Conservation (phyloP, 2,113 vertebrate species). For the Cairina moschata region DNA sequence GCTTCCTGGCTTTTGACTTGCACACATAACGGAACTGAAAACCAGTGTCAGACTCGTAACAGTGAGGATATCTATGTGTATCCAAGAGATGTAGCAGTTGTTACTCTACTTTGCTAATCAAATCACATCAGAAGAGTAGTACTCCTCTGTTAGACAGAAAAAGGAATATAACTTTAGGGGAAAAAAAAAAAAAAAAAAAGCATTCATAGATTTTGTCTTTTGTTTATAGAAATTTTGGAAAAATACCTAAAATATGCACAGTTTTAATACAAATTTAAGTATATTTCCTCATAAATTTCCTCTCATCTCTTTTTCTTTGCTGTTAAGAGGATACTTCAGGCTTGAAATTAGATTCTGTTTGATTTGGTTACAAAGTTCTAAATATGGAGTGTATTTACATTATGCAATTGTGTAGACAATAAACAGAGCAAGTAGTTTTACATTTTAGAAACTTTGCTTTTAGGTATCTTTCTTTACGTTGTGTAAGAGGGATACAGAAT, state of each 20-base stretch:
- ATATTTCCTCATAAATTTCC: neutral
- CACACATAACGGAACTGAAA: fast-evolving
- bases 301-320: neutral
- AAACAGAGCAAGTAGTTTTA: neutral
- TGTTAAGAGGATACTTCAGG: neutral
- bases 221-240: neutral
- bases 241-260: neutral
- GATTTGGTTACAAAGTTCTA: neutral
- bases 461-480: neutral
- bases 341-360: neutral
- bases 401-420: neutral
- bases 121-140: neutral
- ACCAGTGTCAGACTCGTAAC: neutral
- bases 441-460: neutral
- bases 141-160: neutral
- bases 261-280: neutral
- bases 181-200: neutral
- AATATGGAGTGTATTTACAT: neutral
- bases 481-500: neutral
- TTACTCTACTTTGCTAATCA: neutral
- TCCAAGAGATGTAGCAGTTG: neutral
- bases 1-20: neutral
- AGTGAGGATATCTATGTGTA: fast-evolving
- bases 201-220: neutral
- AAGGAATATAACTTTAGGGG: neutral